Evolutionary conservation across 2,888 invertebrate species (phyloP).

Genomic region (Apamea monoglypha): DNA sequence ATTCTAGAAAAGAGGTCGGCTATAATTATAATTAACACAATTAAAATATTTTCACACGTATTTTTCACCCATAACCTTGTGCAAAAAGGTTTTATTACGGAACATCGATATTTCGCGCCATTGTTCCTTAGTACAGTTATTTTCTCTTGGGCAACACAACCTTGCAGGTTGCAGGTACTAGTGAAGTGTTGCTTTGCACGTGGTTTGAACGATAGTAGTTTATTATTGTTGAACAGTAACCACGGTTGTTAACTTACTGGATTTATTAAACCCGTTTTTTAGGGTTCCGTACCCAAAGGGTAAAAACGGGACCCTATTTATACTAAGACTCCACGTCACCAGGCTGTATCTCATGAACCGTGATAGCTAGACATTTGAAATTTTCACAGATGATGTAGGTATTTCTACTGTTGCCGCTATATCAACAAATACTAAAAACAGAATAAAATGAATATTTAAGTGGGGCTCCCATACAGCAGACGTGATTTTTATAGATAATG

Average conservation of each 20-base stretch:
- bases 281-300: no score
- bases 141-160: constrained; percentile 57
- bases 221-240: constrained; percentile 2
- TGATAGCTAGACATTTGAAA: no score
- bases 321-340: no score
- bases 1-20: constrained; percentile 38
- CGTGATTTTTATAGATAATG: no score
- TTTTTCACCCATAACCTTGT: constrained; percentile 62
- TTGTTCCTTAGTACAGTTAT: constrained; percentile 61
- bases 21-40: constrained; percentile 34
- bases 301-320: no score
- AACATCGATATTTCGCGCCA: constrained; percentile 58
- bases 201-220: constrained; percentile 34
- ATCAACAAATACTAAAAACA: no score
- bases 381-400: no score
- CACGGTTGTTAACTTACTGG: neutral
- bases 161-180: constrained; percentile 41
- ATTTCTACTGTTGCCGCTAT: no score
- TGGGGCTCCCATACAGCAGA: no score
- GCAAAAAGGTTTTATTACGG: constrained; percentile 60
- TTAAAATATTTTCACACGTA: constrained; percentile 60
- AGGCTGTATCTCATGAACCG: no score
- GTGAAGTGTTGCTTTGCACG: constrained; percentile 33
- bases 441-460: no score
- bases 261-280: constrained; percentile 19